A percentile compares a stretch with the other conserved stretches of the same genome.
These are phyloP conservation scores for Thymallus thymallus DNA, from an alignment of 2,113 vertebrate species.

Conservation along the genomic window DNA sequence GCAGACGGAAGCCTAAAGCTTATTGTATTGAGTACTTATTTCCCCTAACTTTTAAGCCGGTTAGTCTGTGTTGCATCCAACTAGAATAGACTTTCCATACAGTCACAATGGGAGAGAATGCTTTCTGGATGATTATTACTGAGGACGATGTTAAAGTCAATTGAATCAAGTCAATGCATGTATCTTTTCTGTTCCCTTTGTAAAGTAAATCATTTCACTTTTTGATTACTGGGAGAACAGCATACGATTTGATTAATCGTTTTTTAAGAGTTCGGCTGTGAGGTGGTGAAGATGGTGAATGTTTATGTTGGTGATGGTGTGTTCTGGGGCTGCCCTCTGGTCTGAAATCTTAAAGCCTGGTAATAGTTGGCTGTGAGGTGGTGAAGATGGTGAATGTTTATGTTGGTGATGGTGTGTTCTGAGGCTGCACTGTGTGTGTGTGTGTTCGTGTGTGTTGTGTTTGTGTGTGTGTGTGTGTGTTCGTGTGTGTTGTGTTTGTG, in stretches of 20 bases:
- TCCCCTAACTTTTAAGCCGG: neutral
- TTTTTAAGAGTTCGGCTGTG: neutral
- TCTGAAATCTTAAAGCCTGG: too few species aligned
- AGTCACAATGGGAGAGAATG: neutral
- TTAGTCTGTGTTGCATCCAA: neutral
- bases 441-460: neutral
- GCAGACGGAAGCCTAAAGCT: neutral
- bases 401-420: neutral
- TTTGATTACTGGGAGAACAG: too few species aligned
- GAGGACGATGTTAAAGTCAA: neutral
- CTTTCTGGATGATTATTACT: neutral
- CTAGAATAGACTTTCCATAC: neutral
- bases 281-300: neutral
- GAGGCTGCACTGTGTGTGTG: neutral
- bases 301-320: neutral
- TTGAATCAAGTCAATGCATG: too few species aligned
- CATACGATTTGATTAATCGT: too few species aligned
- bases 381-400: too few species aligned
- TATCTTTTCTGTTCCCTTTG: too few species aligned
- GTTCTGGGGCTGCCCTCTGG: neutral
- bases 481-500: neutral
- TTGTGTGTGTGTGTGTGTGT: constrained; percentile 4
- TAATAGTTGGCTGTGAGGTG: neutral
- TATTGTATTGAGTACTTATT: neutral
- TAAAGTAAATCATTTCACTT: too few species aligned